Evolutionary conservation across 2,888 invertebrate species (phyloP), one percentile per base, ranked within the genome.

Genomic region (Lepidocyrtoides sp.): DNA sequence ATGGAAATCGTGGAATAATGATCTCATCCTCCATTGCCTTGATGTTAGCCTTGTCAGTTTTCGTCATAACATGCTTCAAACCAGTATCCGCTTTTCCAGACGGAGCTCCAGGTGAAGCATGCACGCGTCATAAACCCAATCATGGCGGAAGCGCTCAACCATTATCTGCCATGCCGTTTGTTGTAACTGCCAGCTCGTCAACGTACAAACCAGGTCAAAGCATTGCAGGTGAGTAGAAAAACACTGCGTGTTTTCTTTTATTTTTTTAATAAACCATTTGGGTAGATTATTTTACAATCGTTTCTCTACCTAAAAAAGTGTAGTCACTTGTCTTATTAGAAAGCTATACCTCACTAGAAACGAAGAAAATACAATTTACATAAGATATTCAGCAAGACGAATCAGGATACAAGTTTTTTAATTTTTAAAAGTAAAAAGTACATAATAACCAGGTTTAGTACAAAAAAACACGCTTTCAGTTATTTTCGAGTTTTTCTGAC

Each of bases 71-170:
- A 69, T 57, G 89, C 26, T 66, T 51, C 14, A 36, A 84, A 10
- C 83, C 89, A 54, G 36, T 81, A 29, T 89, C 81, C 48, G 86
- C 86, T 69, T 94, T 92, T 44, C 94, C 94, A 10, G 94, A 94
- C 63, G 94, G 94, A 8, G 94, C 94, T 75, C 94, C 94, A 10
- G 93, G 92, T 17, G 91, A 92, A 36, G 81, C 93, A 23, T 94
- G 94, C 77, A 90, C 90, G 8, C 89, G 89, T 51, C 94, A 94
- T 86, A 93, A 93, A 36, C 94, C 94, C 14, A 93, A 93, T 89
- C 94, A 94, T 87, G 94, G 94, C 17, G 93, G 93, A 23, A 92
- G 48, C 41, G 91, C 93, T 79, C 94, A 94, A 83, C 93, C 94
- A 23, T 72, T 93, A 83, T 85, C 79, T 63, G 91, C 92, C 2